Conservation (phyloP, 2,113 vertebrate species). For the Cairina moschata region DNA sequence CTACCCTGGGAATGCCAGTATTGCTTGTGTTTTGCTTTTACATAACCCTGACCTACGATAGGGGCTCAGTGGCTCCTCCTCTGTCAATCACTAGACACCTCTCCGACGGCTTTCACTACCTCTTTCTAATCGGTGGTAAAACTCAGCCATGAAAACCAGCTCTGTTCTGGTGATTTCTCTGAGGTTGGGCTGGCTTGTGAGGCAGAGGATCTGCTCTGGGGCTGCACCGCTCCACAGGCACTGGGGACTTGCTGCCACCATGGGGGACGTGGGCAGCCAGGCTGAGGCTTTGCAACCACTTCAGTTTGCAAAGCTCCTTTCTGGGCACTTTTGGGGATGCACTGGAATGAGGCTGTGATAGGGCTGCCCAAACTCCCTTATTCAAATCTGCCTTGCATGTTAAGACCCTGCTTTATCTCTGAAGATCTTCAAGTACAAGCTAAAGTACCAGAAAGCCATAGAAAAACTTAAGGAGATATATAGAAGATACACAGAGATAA, state of each 20-base stretch:
- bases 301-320: not conserved
- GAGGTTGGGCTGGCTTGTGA: not conserved
- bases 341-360: not conserved
- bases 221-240: fast-evolving
- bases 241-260: not conserved
- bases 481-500: not conserved
- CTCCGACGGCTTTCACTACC: not conserved
- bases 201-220: not conserved
- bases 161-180: not conserved
- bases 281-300: not conserved
- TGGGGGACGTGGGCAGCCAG: fast-evolving
- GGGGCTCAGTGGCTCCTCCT: not conserved
- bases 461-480: not conserved
- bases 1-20: not conserved
- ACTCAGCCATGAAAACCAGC: not conserved
- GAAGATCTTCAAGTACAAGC: not conserved
- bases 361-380: not conserved
- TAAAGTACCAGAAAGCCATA: not conserved
- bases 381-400: too few relatives aligned
- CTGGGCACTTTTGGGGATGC: not conserved
- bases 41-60: not conserved
- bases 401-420: not conserved
- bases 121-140: not conserved
- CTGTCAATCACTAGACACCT: not conserved
- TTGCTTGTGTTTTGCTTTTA: not conserved